Base-by-base conservation (phyloP, 2,888 invertebrate species). In the Aporophyla nigra region DNA sequence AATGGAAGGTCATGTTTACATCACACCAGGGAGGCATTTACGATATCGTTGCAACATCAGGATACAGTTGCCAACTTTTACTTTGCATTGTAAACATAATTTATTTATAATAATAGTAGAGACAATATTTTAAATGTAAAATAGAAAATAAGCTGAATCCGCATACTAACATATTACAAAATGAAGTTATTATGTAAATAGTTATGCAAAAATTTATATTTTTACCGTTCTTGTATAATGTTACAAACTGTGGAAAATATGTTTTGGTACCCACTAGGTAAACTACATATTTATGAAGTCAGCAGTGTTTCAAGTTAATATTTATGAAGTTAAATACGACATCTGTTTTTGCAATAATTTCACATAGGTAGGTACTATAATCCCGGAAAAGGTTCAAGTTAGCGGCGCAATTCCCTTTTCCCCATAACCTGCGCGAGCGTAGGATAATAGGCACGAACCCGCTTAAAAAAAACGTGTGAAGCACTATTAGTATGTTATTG, bases 111-210 rank as follows among this genome's bases (percentile, higher is more conserved):
- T 65, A 78, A 71, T 27, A 56, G 27, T 56, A 66, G 27, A 69
- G 56, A 65, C 61, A 56, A 71, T 74, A 83, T 76, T 71, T 74
- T 76, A 65, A 74, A 71, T 71, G 43, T 61, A 51, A 73, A 82
- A 61, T 63, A 46, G 51, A 72, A 70, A 69, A 65, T 65, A 80
- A 76, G 71, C 53, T 61, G 65, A 59, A 69, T 69, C 27, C 33
- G 53, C 61, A 62, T 58, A 66, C 71, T 53, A 65, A 71, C 16
- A 61, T 67, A 53, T 61, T 70, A 71, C 54, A 74, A 75, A 83
- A 83, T 66, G n/a, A 69, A 70, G 54, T 71, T 71, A 71, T 83
- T 83, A 83, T 83, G 84, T 76, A 84, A 83, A 83, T 83, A 63
- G 53, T 66, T 70, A 72, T 77, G 84, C 69, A 84, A 84, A 73